Evolutionary conservation across 2,888 invertebrate genomes (phyloP), one percentile per base, ranked within the genome.

Genomic region (Strigamia maritima): DNA sequence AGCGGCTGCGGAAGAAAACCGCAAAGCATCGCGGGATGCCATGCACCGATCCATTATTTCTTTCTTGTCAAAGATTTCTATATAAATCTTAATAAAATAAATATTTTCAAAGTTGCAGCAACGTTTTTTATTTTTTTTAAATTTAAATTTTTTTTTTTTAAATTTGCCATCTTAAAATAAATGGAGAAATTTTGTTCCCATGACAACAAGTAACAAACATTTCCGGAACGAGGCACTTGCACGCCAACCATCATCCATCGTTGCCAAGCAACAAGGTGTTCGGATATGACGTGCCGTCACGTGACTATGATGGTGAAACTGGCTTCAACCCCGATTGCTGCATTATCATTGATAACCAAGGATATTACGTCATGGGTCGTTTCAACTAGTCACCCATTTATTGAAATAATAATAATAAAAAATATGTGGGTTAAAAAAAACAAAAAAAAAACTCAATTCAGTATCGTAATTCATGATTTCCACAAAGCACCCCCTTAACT

Each of bases 141-240:
- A n/a, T n/a, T n/a, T n/a, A n/a, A n/a, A n/a, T n/a, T 31, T 31
- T 31, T 4, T n/a, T 49, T n/a, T 49, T n/a, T n/a, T 16, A 60
- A 60, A 60, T 8, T 60, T 19, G n/a, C 19, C 60, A 60, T 60
- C 22, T 60, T 24, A 60, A 49, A 60, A 60, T 22, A 60, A 60
- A 19, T 22, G 24, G 60, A 22, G 22, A 60, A 60, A 60, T 60
- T 16, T 60, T 19, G 60, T 60, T 16, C 8, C 60, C 22, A 60
- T 60, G 60, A 60, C 60, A 60, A 60, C 60, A 60, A 24, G 60
- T 60, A 60, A 60, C 60, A 60, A 60, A 60, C 60, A 60, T 60
- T 60, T 60, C 60, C 22, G 60, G 60, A 60, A 60, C 60, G 60
- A 60, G 60, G 60, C 60, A 24, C 60, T 60, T 60, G 60, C 60